Percentiles rank a stretch among this genome's conserved stretches.
Evolutionary conservation across 2,113 vertebrate genomes (phyloP).

Genomic region (Anoplopoma fimbria): DNA sequence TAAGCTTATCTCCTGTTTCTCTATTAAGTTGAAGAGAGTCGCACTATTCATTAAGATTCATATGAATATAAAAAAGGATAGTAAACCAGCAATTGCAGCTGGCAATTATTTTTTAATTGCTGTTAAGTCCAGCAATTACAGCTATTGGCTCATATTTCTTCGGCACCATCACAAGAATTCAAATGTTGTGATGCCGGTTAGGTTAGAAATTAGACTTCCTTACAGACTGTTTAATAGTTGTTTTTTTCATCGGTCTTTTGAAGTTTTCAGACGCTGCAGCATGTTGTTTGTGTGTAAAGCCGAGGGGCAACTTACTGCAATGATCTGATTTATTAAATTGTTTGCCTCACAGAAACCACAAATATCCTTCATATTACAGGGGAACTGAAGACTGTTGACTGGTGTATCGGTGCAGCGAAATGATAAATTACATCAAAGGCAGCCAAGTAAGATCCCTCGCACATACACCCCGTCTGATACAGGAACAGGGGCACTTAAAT

Average conservation of each 20-base stretch:
- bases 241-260: slow-evolving; percentile 59
- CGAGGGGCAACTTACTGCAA: slow-evolving; percentile 50
- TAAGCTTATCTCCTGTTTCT: slow-evolving; percentile 61
- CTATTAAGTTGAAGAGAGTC: slow-evolving; percentile 61
- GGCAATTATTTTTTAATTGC: slow-evolving; percentile 58
- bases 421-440: slow-evolving; percentile 68
- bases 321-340: slow-evolving; percentile 80
- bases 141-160: slow-evolving; percentile 23
- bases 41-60: slow-evolving; percentile 66
- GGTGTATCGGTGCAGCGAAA: slow-evolving; percentile 50
- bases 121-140: slow-evolving; percentile 33
- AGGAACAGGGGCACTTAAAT: neutral
- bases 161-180: slow-evolving; percentile 32
- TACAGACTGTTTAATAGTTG: slow-evolving; percentile 52
- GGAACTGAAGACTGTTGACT: slow-evolving; percentile 62
- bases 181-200: slow-evolving; percentile 22
- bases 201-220: slow-evolving; percentile 33
- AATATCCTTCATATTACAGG: slow-evolving; percentile 69
- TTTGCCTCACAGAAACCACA: slow-evolving; percentile 70
- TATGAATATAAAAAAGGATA: slow-evolving; percentile 53
- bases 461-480: slow-evolving; percentile 37
- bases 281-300: slow-evolving; percentile 71
- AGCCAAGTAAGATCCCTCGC: slow-evolving; percentile 36
- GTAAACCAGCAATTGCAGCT: slow-evolving; percentile 28
- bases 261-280: slow-evolving; percentile 47